Evolutionary conservation across 2,888 invertebrate genomes (phyloP).

Genomic region (Cerastis leucographa): DNA sequence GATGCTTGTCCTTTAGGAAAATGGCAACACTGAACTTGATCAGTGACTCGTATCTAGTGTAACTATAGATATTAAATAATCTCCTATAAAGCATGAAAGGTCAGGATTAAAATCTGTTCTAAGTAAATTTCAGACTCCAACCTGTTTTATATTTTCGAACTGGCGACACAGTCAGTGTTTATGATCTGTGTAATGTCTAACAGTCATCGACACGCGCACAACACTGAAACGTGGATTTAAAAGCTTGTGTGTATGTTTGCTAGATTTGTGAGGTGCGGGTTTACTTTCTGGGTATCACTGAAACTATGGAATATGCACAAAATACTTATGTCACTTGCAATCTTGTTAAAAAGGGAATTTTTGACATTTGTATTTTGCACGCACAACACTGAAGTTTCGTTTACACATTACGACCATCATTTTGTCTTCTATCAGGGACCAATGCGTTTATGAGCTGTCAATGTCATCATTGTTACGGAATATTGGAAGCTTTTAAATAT

Average conservation of each 20-base stretch:
- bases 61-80: neutral
- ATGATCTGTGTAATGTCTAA: slow-evolving; percentile 52
- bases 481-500: neutral
- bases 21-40: slow-evolving; percentile 20
- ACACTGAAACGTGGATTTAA: slow-evolving; percentile 66
- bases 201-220: slow-evolving; percentile 73
- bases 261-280: slow-evolving; percentile 64
- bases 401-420: slow-evolving; percentile 34
- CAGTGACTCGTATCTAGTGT: neutral
- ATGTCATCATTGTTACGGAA: neutral
- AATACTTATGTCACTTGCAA: slow-evolving; percentile 43
- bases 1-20: neutral
- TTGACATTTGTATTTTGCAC: slow-evolving; percentile 56
- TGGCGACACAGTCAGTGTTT: slow-evolving; percentile 47
- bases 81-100: neutral
- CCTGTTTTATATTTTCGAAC: slow-evolving; percentile 47
- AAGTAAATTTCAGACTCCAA: slow-evolving; percentile 64
- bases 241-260: slow-evolving; percentile 78
- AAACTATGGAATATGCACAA: slow-evolving; percentile 32
- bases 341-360: neutral
- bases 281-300: slow-evolving; percentile 45
- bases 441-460: neutral
- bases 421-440: neutral
- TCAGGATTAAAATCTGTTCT: neutral
- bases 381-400: slow-evolving; percentile 28